These are phyloP conservation scores for Sardina pilchardus DNA, from an alignment of 2,113 vertebrate species.

Conservation along the genomic window DNA sequence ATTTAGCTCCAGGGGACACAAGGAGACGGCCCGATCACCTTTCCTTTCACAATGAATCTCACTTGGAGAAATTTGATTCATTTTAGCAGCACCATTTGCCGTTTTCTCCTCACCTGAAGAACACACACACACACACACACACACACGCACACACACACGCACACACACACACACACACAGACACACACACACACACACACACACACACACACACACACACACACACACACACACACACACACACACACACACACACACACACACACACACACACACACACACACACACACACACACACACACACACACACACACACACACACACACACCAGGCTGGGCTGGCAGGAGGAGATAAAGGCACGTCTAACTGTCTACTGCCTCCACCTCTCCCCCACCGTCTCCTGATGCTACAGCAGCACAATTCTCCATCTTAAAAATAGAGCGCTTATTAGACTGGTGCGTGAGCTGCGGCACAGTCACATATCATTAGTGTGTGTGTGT, in stretches of 20 bases:
- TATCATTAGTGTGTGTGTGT: background rate
- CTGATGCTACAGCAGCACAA: background rate
- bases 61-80: background rate
- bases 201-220: background rate
- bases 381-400: background rate
- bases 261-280: background rate
- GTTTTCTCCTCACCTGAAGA: background rate
- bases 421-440: background rate
- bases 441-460: background rate
- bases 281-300: background rate
- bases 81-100: background rate
- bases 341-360: background rate
- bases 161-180: background rate
- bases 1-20: background rate
- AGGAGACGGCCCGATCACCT: background rate
- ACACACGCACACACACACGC: background rate
- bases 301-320: background rate
- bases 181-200: background rate
- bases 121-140: background rate
- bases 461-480: background rate
- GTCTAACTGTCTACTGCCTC: background rate
- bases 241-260: background rate
- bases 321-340: background rate
- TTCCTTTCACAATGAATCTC: background rate
- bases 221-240: background rate